phyloP scores from a whole-genome alignment of 2,113 vertebrate genomes.

The Capreolus pygargus region DNA sequence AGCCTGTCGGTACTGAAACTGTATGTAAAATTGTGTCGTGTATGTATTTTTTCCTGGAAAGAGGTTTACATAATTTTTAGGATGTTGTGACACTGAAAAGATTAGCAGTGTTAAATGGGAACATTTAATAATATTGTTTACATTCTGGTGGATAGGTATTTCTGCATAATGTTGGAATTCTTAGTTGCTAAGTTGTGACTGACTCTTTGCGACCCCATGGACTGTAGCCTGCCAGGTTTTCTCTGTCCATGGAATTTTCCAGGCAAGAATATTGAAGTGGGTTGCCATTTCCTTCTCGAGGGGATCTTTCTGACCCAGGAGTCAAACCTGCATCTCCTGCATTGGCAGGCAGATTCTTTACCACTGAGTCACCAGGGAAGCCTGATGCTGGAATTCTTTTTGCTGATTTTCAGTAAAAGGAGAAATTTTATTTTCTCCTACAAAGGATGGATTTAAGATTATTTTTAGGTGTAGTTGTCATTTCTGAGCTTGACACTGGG shows the following conservation, averaged over 20 bases:
- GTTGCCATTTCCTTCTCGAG: background rate
- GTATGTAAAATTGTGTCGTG: background rate
- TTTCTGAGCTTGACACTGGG: background rate
- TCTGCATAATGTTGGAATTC: background rate
- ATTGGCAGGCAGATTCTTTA: background rate
- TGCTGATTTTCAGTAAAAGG: slow-evolving; percentile 1
- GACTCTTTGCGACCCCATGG: background rate
- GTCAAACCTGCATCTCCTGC: background rate
- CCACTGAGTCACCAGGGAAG: background rate
- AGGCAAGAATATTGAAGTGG: background rate
- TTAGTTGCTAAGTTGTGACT: background rate
- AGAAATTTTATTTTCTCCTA: background rate
- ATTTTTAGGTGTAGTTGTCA: background rate
- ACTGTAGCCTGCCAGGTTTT: background rate
- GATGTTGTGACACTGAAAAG: background rate
- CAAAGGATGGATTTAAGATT: background rate
- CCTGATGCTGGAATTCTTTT: background rate
- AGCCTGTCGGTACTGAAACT: background rate
- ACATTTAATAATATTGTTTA: background rate
- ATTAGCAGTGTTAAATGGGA: background rate
- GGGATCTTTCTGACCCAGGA: background rate
- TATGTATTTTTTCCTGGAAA: background rate
- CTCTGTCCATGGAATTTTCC: background rate
- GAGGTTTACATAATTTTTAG: background rate
- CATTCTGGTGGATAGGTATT: background rate